These are phyloP conservation scores for Catonia carolina DNA, from an alignment of 2,888 invertebrate species.

Conservation along the genomic window DNA sequence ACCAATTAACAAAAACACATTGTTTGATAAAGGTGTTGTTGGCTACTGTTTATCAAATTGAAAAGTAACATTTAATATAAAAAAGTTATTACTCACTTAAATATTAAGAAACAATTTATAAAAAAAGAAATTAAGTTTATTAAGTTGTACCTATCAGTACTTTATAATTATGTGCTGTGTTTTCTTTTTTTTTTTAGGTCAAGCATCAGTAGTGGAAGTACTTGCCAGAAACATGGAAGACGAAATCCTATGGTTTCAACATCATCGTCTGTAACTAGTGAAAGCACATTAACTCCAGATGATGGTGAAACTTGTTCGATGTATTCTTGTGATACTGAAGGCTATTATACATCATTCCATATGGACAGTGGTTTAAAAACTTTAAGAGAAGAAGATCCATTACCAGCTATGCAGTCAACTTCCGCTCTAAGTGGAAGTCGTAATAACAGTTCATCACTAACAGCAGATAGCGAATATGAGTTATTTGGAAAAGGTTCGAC, in stretches of 20 bases:
- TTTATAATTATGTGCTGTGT: too few species aligned
- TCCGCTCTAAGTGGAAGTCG: conserved; percentile 61
- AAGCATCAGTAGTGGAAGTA: conserved; percentile 44
- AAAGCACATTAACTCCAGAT: conserved; percentile 77
- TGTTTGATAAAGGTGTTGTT: too few species aligned
- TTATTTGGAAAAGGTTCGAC: conserved; percentile 80
- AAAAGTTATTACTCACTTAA: too few species aligned
- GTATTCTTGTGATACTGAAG: conserved; percentile 94
- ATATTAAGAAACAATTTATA: too few species aligned
- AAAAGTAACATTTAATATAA: too few species aligned
- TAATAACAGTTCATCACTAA: conserved; percentile 49
- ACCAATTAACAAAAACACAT: too few species aligned
- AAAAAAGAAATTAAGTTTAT: too few species aligned
- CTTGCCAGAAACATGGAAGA: conserved; percentile 42
- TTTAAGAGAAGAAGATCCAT: conserved; percentile 61
- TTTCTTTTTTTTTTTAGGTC: too few species aligned
- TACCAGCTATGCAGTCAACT: conserved; percentile 63
- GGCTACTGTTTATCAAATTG: too few species aligned
- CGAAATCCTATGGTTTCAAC: conserved; percentile 52
- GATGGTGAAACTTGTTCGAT: conserved; percentile 73
- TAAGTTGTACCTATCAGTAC: too few species aligned
- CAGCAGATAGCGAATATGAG: conserved; percentile 84
- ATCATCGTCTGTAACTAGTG: conserved; percentile 76
- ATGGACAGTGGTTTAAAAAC: conserved; percentile 90
- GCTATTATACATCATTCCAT: conserved; percentile 96